phyloP scores from a whole-genome alignment of 2,797 vertebrate genomes.

The Prionace glauca region DNA sequence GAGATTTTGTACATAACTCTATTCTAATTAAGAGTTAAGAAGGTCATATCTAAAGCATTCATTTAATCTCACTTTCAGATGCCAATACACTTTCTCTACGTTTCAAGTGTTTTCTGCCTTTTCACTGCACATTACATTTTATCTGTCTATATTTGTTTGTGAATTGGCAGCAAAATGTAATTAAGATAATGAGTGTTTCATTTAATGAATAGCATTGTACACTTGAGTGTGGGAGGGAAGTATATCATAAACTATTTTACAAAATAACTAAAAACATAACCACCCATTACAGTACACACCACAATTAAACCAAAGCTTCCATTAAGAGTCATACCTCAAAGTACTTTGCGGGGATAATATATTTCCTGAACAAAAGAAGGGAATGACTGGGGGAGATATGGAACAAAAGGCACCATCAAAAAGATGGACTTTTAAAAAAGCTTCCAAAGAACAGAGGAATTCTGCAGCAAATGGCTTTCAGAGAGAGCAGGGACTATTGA shows the following conservation, averaged over 20 bases:
- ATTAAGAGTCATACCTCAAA: not conserved
- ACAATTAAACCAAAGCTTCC: not conserved
- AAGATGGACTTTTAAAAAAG: not conserved
- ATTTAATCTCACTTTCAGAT: not conserved
- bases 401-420: not conserved
- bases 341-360: not conserved
- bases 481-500: not conserved
- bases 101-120: not conserved
- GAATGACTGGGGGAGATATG: not conserved
- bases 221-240: not conserved
- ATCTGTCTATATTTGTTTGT: not conserved
- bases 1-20: not conserved
- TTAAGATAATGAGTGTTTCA: not conserved
- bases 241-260: not conserved
- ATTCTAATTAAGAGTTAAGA: not conserved
- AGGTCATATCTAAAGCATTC: not conserved
- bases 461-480: not conserved
- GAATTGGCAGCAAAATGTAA: not conserved
- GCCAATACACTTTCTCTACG: not conserved
- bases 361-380: not conserved
- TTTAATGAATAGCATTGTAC: not conserved
- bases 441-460: not conserved
- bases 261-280: not conserved
- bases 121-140: not conserved
- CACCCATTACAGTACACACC: not conserved